Evolutionary conservation across 2,888 invertebrate species (phyloP).

Genomic region (Melieria picta): DNA sequence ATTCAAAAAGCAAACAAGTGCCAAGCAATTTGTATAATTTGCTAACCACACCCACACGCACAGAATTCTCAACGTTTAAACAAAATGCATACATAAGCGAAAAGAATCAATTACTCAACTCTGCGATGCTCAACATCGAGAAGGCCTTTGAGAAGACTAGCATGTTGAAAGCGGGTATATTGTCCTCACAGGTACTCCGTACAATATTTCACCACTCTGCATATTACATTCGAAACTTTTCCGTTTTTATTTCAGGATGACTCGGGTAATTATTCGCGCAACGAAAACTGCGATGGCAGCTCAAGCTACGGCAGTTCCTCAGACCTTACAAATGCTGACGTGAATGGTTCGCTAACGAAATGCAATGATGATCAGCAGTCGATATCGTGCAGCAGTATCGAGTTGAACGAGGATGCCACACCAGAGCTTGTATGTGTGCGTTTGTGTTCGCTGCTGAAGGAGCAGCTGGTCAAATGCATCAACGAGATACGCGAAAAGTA

Average conservation of each 20-base stretch:
- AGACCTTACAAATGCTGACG: constrained; percentile 53
- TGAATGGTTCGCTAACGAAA: constrained; percentile 47
- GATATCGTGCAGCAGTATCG: constrained; percentile 53
- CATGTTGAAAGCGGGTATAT: constrained; percentile 42
- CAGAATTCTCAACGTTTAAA: constrained; percentile 31
- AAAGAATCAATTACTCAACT: constrained; percentile 51
- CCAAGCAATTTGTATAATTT: constrained; percentile 32
- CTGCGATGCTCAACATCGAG: constrained; percentile 55
- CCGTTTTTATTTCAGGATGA: constrained; percentile 51
- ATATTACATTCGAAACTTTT: neutral
- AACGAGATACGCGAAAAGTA: constrained; percentile 69
- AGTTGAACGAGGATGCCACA: constrained; percentile 54
- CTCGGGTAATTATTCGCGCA: constrained; percentile 62
- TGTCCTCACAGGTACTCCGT: constrained; percentile 32
- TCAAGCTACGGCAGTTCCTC: constrained; percentile 56
- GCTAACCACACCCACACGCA: constrained; percentile 3
- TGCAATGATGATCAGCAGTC: constrained; percentile 52
- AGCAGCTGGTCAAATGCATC: constrained; percentile 81
- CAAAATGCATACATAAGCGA: constrained; percentile 43
- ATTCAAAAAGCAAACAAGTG: neutral
- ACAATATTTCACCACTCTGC: neutral
- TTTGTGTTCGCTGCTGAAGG: constrained; percentile 80
- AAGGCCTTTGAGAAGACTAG: constrained; percentile 56
- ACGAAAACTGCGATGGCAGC: constrained; percentile 55
- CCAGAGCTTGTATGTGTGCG: constrained; percentile 74